Percentiles rank a stretch among this genome's conserved stretches.
Evolutionary conservation across 2,888 invertebrate genomes (phyloP).

Genomic region (Uropetala carovei): DNA sequence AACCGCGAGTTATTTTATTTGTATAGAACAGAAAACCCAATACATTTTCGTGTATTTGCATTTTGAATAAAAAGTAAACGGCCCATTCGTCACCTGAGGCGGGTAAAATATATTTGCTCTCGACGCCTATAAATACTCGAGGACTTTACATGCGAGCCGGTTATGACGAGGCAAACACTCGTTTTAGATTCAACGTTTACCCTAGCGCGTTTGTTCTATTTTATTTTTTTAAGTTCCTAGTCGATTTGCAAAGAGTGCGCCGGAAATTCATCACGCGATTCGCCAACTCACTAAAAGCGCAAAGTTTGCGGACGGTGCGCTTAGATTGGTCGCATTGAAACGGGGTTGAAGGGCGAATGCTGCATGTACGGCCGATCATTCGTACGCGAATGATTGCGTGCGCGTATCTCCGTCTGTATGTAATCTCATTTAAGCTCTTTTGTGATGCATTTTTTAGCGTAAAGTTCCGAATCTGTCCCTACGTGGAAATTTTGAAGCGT

Average conservation of each 20-base stretch:
- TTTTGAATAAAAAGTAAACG: not conserved
- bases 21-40: too few relatives aligned
- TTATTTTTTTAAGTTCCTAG: not conserved
- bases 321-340: not conserved
- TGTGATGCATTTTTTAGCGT: not conserved
- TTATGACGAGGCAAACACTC: slow-evolving; percentile 1
- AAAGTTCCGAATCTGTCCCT: not conserved
- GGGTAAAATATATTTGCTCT: not conserved
- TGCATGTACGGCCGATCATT: not conserved
- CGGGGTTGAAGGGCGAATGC: not conserved
- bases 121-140: not conserved
- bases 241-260: not conserved
- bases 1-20: too few relatives aligned
- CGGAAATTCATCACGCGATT: not conserved
- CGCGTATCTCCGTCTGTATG: not conserved
- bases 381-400: not conserved
- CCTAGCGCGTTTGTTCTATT: not conserved
- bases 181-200: not conserved
- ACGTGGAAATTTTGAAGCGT: too few relatives aligned
- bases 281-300: not conserved
- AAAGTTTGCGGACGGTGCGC: not conserved
- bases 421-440: not conserved
- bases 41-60: too few relatives aligned
- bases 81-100: not conserved
- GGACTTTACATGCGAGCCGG: not conserved